Conservation (phyloP, 1,140 invertebrate species). For the Musca domestica region DNA sequence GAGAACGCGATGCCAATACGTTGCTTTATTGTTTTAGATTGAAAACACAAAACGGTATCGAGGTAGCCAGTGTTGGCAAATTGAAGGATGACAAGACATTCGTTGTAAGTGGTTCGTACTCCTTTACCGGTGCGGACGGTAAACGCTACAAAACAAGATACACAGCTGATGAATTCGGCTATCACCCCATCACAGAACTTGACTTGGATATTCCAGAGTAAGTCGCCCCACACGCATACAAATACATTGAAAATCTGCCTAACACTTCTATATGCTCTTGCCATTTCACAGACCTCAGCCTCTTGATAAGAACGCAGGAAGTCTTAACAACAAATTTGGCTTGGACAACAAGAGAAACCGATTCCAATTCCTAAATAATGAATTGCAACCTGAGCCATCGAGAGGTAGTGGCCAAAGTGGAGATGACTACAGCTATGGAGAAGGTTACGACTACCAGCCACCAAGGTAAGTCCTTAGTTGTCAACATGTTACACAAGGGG, state of each 20-base stretch:
- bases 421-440: conserved; percentile 45
- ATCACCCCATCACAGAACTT: conserved; percentile 52
- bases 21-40: conserved; percentile 33
- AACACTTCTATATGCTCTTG: neutral
- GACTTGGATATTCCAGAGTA: conserved; percentile 52
- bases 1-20: no score
- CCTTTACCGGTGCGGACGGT: conserved; percentile 62
- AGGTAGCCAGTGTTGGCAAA: conserved; percentile 50
- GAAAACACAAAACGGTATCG: conserved; percentile 52
- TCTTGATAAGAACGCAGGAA: conserved; percentile 13
- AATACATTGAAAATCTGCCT: conserved; percentile 21
- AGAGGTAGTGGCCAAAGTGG: conserved; percentile 47
- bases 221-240: conserved; percentile 25
- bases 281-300: conserved; percentile 36
- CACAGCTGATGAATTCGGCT: conserved; percentile 52
- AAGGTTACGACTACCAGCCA: conserved; percentile 38
- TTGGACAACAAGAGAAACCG: conserved; percentile 41
- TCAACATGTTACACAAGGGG: neutral
- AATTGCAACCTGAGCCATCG: conserved; percentile 35
- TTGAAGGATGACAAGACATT: conserved; percentile 53
- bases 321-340: conserved; percentile 11
- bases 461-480: conserved; percentile 27
- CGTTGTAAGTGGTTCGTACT: conserved; percentile 63
- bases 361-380: conserved; percentile 47
- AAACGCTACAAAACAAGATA: conserved; percentile 58